Base-by-base conservation (phyloP, 2,797 vertebrate species). In the Oreochromis mossambicus region DNA sequence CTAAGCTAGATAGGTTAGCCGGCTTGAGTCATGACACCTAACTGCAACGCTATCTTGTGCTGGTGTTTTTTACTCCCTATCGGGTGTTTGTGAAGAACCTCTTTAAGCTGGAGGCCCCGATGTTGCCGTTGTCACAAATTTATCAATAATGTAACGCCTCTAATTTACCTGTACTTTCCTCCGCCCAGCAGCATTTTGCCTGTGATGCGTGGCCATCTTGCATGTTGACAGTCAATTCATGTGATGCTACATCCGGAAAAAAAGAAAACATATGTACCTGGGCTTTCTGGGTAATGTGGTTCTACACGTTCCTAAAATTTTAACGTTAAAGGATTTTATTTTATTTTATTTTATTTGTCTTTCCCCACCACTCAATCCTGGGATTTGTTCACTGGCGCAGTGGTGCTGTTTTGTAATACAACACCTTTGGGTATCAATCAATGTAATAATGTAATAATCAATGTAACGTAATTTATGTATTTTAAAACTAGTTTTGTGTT, bases 201-300 rank as follows among this genome's bases (percentile, higher is more conserved):
- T 97, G 96, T 99, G 98, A 98, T 98, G 98, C 76, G 97, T 97
- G 96, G 98, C 98, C 98, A 99, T 99, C 97, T 99, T 99, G 97
- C 98, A 98, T 99, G 98, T 99, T 99, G 98, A 98, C 98, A 98
- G 96, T 95, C 93, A 91, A 90, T 91, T 90, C 89, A 79, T 91
- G 90, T 92, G 86, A 96, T 93, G 96, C 97, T 96, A 98, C 93
- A 96, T 98, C 98, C 97, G 96, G 94, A 48, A 84, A 89, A 86
- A 89, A 85, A 87, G 83, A 92, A 90, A 93, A 93, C 87, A 87
- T 32, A 77, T 56, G 52, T 81, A 21, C n/a, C 58, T 3, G 50
- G 34, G 94, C 12, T 19, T 92, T 88, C 19, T 95, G 94, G 95
- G 94, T 91, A 95, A 90, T 91, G 93, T 84, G 9, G 91, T 93